phyloP scores from a whole-genome alignment of 2,888 invertebrate species.

The Lithophane ornitopus region DNA sequence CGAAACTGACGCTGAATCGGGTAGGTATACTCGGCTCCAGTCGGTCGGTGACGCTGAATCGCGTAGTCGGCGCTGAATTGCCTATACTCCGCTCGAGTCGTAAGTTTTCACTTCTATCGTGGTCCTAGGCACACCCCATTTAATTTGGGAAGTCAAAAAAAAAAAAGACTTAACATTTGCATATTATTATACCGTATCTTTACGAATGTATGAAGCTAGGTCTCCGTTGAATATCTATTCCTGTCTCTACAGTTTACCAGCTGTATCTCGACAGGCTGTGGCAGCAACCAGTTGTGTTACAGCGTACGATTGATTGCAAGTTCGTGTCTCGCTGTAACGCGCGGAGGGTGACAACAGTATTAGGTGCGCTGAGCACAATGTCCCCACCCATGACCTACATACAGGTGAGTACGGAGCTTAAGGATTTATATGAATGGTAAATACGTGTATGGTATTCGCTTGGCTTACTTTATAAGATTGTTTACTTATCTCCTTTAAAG shows the following conservation, averaged over 20 bases:
- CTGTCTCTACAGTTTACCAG: background rate
- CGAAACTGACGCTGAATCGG: background rate
- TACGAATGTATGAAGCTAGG: background rate
- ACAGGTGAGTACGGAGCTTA: conserved; percentile 39
- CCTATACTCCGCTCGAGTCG: background rate
- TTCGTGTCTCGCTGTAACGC: conserved; percentile 39
- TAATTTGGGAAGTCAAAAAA: too few species aligned
- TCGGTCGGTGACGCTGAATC: background rate
- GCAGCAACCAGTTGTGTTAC: conserved; percentile 39
- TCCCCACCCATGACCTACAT: conserved; percentile 37
- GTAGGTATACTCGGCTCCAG: background rate
- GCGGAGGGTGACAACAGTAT: conserved; percentile 39
- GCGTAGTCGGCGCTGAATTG: background rate
- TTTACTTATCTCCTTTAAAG: conserved; percentile 6
- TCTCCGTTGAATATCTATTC: conserved; percentile 25
- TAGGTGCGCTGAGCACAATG: conserved; percentile 27
- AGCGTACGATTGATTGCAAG: conserved; percentile 51
- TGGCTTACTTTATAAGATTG: conserved; percentile 9
- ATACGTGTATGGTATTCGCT: conserved; percentile 32
- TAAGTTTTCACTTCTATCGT: background rate
- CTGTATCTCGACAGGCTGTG: conserved; percentile 8
- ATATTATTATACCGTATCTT: background rate
- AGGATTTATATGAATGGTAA: conserved; percentile 36
- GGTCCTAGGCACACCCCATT: background rate
- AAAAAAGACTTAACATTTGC: background rate